Percentiles rank a stretch among this genome's conserved stretches.
Conservation (phyloP, 53 echinoderm and acorn worm species). For the Glandiceps talaboti region DNA sequence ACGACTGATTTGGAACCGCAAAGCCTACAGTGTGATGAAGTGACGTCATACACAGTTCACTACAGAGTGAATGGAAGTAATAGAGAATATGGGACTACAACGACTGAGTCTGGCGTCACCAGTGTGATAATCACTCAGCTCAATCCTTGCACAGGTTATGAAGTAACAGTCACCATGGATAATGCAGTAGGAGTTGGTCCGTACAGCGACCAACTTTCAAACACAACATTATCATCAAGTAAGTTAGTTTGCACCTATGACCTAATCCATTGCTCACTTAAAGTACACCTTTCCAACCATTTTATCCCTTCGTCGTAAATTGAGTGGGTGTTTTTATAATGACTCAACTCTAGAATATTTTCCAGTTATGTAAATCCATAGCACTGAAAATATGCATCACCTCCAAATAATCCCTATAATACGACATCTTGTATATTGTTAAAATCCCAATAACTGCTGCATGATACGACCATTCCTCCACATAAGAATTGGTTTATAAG, state of each 20-base stretch:
- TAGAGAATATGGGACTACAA: neutral
- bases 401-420: neutral
- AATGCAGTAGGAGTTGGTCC: neutral
- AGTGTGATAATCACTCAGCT: neutral
- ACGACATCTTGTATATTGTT: neutral
- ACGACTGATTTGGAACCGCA: neutral
- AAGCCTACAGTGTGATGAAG: neutral
- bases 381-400: neutral
- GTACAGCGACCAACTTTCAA: neutral
- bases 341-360: no score
- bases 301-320: no score
- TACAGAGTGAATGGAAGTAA: neutral
- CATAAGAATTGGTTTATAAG: no score
- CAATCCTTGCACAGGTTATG: neutral
- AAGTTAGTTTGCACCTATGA: no score
- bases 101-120: neutral
- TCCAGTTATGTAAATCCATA: no score
- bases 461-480: no score
- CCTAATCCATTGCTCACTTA: no score
- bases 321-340: no score
- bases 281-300: no score
- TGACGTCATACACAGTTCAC: neutral
- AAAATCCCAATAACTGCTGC: no score
- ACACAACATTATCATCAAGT: neutral
- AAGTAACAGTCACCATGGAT: neutral